These are phyloP conservation scores for Syndactyla subalaris DNA, from an alignment of 2,797 vertebrate species.

Conservation along the genomic window DNA sequence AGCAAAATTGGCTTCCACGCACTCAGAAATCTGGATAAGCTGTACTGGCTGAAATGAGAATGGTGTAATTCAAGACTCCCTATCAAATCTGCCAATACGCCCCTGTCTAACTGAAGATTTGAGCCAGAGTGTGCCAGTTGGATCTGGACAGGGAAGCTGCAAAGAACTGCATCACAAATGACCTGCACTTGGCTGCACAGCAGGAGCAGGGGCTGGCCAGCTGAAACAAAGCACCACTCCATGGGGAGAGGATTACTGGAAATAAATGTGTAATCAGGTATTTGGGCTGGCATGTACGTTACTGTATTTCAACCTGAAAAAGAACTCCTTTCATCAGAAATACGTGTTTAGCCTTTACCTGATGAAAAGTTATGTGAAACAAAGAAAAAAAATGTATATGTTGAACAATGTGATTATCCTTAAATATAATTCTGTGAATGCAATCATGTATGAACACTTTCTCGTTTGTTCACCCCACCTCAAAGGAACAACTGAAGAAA, in stretches of 20 bases:
- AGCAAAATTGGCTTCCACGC: background rate
- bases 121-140: background rate
- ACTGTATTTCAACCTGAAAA: background rate
- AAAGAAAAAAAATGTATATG: background rate
- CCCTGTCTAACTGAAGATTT: background rate
- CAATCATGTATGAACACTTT: accelerated
- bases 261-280: background rate
- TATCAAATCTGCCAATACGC: background rate
- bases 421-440: background rate
- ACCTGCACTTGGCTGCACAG: background rate
- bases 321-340: background rate
- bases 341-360: background rate
- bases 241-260: background rate
- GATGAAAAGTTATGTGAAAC: background rate
- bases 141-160: background rate
- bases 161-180: background rate
- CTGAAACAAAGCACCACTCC: background rate
- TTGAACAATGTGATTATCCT: background rate
- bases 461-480: background rate
- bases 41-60: background rate
- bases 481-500: background rate
- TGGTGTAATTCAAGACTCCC: background rate
- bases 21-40: background rate
- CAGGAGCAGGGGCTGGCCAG: background rate
- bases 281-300: background rate